Base-by-base conservation (phyloP, 2,797 vertebrate genomes). In the Monodelphis domestica region DNA sequence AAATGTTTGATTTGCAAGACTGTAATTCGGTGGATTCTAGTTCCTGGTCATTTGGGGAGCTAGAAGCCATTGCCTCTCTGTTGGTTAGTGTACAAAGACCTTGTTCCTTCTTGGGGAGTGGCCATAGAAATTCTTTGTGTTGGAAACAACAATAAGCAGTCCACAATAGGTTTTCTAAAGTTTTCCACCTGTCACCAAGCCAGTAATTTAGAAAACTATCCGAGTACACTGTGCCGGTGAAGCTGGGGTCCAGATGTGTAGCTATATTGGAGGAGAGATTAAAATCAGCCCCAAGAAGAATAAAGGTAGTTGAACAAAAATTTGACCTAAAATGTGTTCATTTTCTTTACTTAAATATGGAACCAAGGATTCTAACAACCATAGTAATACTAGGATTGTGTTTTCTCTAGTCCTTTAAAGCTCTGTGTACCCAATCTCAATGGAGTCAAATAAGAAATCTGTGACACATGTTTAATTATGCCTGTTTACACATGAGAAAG, bases 161-260 rank as follows among this genome's bases (percentile, higher is more conserved):
- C 21, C 45, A 56, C 54, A 52, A 14, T 87, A 1, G 11, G 1
- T 84, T 91, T 87, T 1, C 12, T 91, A 52, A 52, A 87, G 4
- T 87, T 94, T 93, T 92, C 90, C 10, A 91, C 9, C 93, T 92
- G n/a, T 91, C 24, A 52, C 50, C 59, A 92, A 90, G 88, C 50
- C 30, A 87, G 24, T 29, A 94, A 38, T 89, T 91, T 91, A 45
- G 70, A 45, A 84, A 50, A 84, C 7, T 84, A 38, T 78, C 63
- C 63, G 78, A 84, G 70, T 84, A 84, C 21, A 50, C 55, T 89
- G 52, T 12, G 78, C 9, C 14, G 53, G 38, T 52, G 52, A 88
- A 94, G 89, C n/a, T 89, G 93, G 88, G 78, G 30, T 84, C 89
- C 88, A 89, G 91, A 63, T n/a, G 28, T 92, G 10, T 10, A 78